A percentile compares a stretch with the other conserved stretches of the same genome.
Evolutionary conservation across 2,888 invertebrate genomes (phyloP).

Genomic region (Drosophila emarginata): DNA sequence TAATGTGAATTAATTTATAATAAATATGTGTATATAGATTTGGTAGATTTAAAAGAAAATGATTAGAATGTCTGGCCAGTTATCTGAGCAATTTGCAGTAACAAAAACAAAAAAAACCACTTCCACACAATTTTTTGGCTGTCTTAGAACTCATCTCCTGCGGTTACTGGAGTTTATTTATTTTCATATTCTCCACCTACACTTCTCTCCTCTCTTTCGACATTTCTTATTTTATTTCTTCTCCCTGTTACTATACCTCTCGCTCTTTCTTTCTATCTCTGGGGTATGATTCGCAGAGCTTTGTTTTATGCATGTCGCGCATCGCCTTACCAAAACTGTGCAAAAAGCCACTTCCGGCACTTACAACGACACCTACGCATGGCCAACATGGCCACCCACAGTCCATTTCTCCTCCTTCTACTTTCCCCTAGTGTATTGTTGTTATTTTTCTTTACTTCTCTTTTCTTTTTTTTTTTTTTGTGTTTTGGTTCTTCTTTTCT

Average conservation of each 20-base stretch:
- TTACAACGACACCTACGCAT: slow-evolving; percentile 44
- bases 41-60: too few relatives aligned
- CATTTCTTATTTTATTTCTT: too few relatives aligned
- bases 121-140: neutral
- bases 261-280: too few relatives aligned
- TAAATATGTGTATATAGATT: too few relatives aligned
- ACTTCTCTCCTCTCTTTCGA: slow-evolving; percentile 10
- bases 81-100: neutral
- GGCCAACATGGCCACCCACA: slow-evolving; percentile 13
- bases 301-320: slow-evolving; percentile 52
- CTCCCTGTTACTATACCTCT: too few relatives aligned
- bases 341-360: slow-evolving; percentile 51
- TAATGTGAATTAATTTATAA: too few relatives aligned
- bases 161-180: slow-evolving; percentile 13
- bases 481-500: neutral
- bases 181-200: slow-evolving; percentile 13
- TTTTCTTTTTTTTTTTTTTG: slow-evolving; percentile 11
- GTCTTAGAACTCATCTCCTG: slow-evolving; percentile 3
- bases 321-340: slow-evolving; percentile 22
- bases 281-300: slow-evolving; percentile 19
- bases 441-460: too few relatives aligned
- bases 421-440: neutral
- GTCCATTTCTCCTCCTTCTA: neutral
- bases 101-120: slow-evolving; percentile 3
- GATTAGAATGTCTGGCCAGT: neutral